Evolutionary conservation across 2,797 vertebrate species (phyloP).

Genomic region (Enoplosus armatus): DNA sequence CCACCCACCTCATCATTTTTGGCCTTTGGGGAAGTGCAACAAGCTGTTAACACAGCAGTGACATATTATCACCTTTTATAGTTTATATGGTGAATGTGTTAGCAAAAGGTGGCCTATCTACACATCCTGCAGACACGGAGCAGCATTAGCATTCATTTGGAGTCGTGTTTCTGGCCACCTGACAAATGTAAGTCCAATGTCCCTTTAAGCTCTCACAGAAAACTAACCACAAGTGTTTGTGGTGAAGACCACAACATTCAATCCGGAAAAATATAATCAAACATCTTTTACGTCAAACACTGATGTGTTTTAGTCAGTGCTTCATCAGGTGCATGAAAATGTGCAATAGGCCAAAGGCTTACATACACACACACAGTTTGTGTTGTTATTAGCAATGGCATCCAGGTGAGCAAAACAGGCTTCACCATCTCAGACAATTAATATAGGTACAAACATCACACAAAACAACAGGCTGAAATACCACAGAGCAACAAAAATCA

Average conservation of each 20-base stretch:
- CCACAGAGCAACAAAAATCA: not conserved
- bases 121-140: not conserved
- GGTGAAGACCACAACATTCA: not conserved
- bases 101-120: not conserved
- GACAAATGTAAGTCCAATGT: not conserved
- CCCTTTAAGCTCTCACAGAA: not conserved
- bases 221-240: not conserved
- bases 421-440: not conserved
- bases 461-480: not conserved
- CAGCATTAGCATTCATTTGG: not conserved
- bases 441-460: not conserved
- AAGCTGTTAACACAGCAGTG: not conserved
- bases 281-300: slow-evolving; percentile 3
- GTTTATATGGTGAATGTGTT: not conserved
- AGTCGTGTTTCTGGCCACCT: not conserved
- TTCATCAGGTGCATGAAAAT: not conserved
- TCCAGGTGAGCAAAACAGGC: not conserved
- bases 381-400: not conserved
- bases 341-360: not conserved
- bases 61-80: not conserved
- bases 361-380: not conserved
- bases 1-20: not conserved
- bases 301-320: not conserved
- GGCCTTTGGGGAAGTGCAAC: not conserved
- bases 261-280: not conserved